phyloP scores from a whole-genome alignment of 2,888 invertebrate genomes.

The Eucriotettix oculatus region DNA sequence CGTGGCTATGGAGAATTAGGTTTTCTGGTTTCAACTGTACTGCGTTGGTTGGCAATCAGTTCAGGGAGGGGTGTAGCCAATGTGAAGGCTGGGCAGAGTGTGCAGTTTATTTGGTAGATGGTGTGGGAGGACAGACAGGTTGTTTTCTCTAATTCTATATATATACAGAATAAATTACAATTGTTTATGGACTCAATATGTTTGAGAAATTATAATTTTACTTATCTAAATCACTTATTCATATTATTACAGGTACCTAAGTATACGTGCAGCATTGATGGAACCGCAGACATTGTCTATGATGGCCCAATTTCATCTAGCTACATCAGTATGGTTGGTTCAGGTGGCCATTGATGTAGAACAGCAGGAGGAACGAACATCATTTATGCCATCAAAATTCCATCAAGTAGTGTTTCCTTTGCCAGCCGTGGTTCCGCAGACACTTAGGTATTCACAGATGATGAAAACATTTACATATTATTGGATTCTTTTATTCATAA shows the following conservation, averaged over 20 bases:
- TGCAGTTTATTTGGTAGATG: too few species aligned
- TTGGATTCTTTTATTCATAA: too few species aligned
- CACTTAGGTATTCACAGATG: constrained; percentile 32
- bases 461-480: too few species aligned
- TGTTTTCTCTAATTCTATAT: too few species aligned
- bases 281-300: constrained; percentile 55
- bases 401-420: constrained; percentile 44
- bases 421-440: constrained; percentile 43
- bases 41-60: too few species aligned
- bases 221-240: too few species aligned
- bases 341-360: constrained; percentile 51
- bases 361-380: constrained; percentile 20
- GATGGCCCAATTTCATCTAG: constrained; percentile 59
- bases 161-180: background rate
- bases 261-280: constrained; percentile 56
- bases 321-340: constrained; percentile 69
- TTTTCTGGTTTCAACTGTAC: too few species aligned
- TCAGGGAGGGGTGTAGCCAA: too few species aligned
- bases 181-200: background rate
- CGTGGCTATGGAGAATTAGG: too few species aligned
- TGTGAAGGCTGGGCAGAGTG: too few species aligned
- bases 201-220: background rate
- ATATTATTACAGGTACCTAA: constrained; percentile 38
- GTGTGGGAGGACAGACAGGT: too few species aligned
- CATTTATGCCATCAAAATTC: constrained; percentile 43